These are phyloP conservation scores for Xestia xanthographa DNA, from an alignment of 2,888 invertebrate species.

Conservation along the genomic window DNA sequence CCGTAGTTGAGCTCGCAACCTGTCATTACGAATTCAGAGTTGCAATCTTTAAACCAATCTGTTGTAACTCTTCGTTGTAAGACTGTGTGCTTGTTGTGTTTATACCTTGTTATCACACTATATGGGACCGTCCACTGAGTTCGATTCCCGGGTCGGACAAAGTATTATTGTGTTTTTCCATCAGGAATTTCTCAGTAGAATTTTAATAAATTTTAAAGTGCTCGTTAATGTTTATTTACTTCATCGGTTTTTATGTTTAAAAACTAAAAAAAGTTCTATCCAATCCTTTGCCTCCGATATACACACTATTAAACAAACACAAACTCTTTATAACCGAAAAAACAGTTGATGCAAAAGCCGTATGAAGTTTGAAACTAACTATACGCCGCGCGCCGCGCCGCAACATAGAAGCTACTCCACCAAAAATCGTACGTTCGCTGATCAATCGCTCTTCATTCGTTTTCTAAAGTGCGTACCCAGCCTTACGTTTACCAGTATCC, in stretches of 20 bases:
- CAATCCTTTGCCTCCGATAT: background rate
- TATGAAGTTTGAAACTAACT: background rate
- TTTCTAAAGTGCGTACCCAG: background rate
- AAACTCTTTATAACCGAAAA: background rate
- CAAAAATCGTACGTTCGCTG: background rate
- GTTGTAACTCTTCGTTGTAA: constrained; percentile 23
- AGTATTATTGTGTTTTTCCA: too few relatives aligned
- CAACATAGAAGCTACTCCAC: background rate
- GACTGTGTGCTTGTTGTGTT: constrained; percentile 4
- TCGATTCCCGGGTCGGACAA: too few relatives aligned
- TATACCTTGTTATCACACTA: constrained; percentile 19
- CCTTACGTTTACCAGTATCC: constrained; percentile 25
- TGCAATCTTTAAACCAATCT: constrained; percentile 55
- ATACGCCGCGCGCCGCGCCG: background rate
- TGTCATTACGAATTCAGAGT: constrained; percentile 59
- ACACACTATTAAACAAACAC: background rate
- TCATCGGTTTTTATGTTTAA: background rate
- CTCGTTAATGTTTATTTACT: background rate
- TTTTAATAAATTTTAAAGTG: background rate
- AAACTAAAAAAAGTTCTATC: background rate
- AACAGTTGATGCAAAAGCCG: background rate
- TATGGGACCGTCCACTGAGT: background rate
- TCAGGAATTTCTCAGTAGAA: too few relatives aligned
- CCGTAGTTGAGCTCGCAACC: constrained; percentile 34
- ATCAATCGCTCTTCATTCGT: background rate